Base-by-base conservation (phyloP, 2,888 invertebrate species). In the Nemotelus nigrinus region DNA sequence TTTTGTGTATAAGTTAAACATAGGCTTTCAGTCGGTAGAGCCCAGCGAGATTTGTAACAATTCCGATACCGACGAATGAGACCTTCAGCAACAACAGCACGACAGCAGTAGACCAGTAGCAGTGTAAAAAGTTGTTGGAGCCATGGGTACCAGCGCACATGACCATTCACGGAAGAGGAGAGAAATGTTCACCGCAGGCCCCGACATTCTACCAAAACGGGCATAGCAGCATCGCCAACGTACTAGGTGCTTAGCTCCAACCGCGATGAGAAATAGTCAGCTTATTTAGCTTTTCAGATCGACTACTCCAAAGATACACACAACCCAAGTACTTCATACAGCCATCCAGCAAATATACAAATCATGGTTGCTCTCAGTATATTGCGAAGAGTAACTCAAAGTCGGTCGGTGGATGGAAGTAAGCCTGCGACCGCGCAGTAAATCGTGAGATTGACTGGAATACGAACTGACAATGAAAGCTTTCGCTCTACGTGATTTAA, bases 151-250 rank as follows among this genome's bases (percentile, higher is more conserved):
- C 70, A 78, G 45, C 76, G 78, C 78, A 78, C 78, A 78, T 78
- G 78, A 78, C 78, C 78, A 78, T 78, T 78, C 68, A 78, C 78
- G 78, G 78, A 76, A 78, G 76, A 76, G 72, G 78, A 81, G 86
- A 89, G 55, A 71, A 55, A 65, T 45, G 65, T 47, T 47, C 63
- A 63, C 63, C 50, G 48, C 41, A 8, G 68, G 50, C 48, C 63
- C 39, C 68, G 47, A 67, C 45, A 68, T 53, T 50, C 50, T 53
- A 68, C 50, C 7, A 71, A 65, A 71, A 71, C 57, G 25, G 55
- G 41, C 68, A 53, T 39, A 68, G 44, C 68, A 71, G 71, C 71
- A 10, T 45, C 55, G 55, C 71, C 71, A 55, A 71, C 71, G 44
- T 71, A 55, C 60, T 25, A 25, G 25, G 25, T 25, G 25, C 25